Percentiles rank a stretch among this genome's conserved stretches.
Evolutionary conservation across 2,888 invertebrate genomes (phyloP).

Genomic region (Perizoma flavofasciatum): DNA sequence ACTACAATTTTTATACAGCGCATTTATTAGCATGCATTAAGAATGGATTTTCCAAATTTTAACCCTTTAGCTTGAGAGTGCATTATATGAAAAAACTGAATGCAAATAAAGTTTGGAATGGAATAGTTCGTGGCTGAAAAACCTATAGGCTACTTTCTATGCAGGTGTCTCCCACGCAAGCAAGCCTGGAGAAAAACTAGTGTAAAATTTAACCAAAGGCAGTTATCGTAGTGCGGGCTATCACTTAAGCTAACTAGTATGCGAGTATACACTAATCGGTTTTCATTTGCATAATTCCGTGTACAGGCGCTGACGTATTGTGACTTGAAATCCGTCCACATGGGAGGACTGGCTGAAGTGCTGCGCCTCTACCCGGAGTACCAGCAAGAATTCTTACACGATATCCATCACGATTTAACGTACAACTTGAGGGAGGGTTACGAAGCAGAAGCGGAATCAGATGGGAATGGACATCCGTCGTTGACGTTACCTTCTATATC

Average conservation of each 20-base stretch:
- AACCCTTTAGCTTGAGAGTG: too few species aligned
- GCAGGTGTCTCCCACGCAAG: too few species aligned
- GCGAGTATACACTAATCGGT: slow-evolving; percentile 13
- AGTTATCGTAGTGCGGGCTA: slow-evolving; percentile 10
- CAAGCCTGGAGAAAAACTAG: too few species aligned
- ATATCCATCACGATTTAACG: slow-evolving; percentile 97
- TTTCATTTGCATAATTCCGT: slow-evolving; percentile 33
- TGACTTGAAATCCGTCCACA: slow-evolving; percentile 96
- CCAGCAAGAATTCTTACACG: slow-evolving; percentile 96
- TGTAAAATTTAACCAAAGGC: too few species aligned
- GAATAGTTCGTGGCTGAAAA: too few species aligned
- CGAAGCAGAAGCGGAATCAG: slow-evolving; percentile 92
- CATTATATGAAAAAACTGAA: too few species aligned
- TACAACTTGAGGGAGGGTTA: slow-evolving; percentile 97
- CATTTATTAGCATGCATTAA: too few species aligned
- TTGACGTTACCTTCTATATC: slow-evolving; percentile 96
- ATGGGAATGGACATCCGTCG: slow-evolving; percentile 90
- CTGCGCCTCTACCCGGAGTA: slow-evolving; percentile 96
- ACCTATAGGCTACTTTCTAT: too few species aligned
- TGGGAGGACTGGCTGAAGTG: slow-evolving; percentile 95
- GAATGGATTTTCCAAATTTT: too few species aligned
- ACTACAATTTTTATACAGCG: too few species aligned
- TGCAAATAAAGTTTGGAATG: too few species aligned
- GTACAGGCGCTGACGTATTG: slow-evolving; percentile 95
- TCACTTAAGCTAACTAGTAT: slow-evolving; percentile 18